phyloP scores from a whole-genome alignment of 1,140 invertebrate genomes.

The Leptinotarsa undecemlineata region DNA sequence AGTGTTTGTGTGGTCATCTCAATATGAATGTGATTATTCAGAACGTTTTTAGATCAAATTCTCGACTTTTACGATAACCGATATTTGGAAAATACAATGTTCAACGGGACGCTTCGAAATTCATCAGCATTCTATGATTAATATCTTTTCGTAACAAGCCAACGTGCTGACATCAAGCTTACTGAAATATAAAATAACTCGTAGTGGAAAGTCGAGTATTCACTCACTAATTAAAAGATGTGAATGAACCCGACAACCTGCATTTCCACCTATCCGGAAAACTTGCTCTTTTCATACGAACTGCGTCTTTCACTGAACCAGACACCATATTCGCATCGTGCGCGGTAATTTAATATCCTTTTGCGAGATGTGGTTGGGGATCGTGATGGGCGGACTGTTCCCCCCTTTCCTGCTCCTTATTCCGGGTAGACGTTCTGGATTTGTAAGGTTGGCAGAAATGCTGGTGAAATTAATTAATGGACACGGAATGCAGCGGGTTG shows the following conservation, averaged over 20 bases:
- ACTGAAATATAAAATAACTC: not conserved
- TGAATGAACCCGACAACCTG: slow-evolving; percentile 12
- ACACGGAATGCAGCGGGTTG: too few relatives aligned
- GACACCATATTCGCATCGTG: slow-evolving; percentile 7
- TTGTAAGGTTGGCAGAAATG: too few relatives aligned
- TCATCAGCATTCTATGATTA: not conserved
- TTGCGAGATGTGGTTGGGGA: not conserved
- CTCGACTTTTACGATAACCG: too few relatives aligned
- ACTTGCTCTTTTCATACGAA: slow-evolving; percentile 11
- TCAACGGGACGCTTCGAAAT: not conserved
- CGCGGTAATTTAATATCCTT: slow-evolving; percentile 13
- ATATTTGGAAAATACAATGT: not conserved
- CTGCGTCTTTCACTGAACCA: slow-evolving; percentile 1
- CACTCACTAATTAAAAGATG: slow-evolving; percentile 9
- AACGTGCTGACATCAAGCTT: not conserved
- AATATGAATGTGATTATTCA: too few relatives aligned
- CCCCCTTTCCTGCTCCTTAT: too few relatives aligned
- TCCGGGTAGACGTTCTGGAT: too few relatives aligned
- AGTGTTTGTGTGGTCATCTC: too few relatives aligned
- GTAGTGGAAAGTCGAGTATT: not conserved
- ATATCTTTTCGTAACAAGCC: not conserved
- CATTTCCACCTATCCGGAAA: slow-evolving; percentile 12
- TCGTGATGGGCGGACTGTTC: too few relatives aligned
- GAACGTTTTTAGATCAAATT: too few relatives aligned
- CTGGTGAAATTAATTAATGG: too few relatives aligned